Evolutionary conservation across 2,888 invertebrate species (phyloP), one percentile per base, ranked within the genome.

Genomic region (Caprella mutica): DNA sequence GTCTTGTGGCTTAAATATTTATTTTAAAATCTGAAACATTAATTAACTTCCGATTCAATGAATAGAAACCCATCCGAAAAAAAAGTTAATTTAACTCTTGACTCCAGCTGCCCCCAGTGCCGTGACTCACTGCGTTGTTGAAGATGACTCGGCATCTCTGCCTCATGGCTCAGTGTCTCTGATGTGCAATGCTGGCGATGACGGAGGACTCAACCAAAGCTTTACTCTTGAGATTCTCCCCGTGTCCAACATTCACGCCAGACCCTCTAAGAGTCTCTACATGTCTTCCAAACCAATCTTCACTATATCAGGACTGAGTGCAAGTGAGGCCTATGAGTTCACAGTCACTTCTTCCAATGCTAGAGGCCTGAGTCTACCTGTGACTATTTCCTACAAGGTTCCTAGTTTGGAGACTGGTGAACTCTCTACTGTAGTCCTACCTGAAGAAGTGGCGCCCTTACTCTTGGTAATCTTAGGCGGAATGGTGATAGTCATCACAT

Each of bases 161-260:
- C n/a, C n/a, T n/a, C 29, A 48, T 19, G 30, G 2, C 1, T 24
- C 24, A 3, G 27, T 44, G 27, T 44, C 44, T 8, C 26, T 44
- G 12, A 27, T 44, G 2, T 48, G 48, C 26, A 24, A 19, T 4
- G 26, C 27, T 4, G 48, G 48, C n/a, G 1, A 30, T 19, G 48
- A 48, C 24, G 48, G 48, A 5, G 48, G 48, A 2, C 30, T 48
- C 2, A 48, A 48, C 30, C 48, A 48, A 21, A 30, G 29, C 27
- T 48, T 48, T n/a, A 48, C 48, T 26, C 30, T 48, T 19, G 48
- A 48, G 19, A 30, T 48, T 48, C 48, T 27, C 9, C 48, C 48
- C 27, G 21, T 30, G 1, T 19, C 29, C 17, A 48, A 48, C 48
- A 27, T 30, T 3, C n/a, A 12, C n/a, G 48, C 48, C 14, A 27